phyloP scores from a whole-genome alignment of 2,888 invertebrate species.

The Periphyllus acericola region DNA sequence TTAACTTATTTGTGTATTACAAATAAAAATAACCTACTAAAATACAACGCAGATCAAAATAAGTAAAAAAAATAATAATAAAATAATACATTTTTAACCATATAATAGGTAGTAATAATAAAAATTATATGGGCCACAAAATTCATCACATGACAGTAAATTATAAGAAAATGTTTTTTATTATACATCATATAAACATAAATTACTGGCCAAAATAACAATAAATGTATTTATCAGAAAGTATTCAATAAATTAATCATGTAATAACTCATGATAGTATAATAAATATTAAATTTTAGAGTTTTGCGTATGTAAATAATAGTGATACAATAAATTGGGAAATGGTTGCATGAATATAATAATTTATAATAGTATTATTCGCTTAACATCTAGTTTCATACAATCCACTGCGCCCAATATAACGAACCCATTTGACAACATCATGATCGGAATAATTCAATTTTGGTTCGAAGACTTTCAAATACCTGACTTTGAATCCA shows the following conservation, averaged over 20 bases:
- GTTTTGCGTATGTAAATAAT: not conserved
- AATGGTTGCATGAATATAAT: not conserved
- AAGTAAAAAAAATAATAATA: slow-evolving; percentile 27
- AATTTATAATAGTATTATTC: not conserved
- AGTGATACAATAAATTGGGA: not conserved
- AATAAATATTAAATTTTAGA: slow-evolving; percentile 17
- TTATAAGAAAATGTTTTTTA: not conserved
- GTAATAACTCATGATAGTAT: not conserved
- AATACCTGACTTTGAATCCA: slow-evolving; percentile 98
- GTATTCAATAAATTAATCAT: not conserved
- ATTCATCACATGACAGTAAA: not conserved
- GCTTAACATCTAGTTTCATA: slow-evolving; percentile 97
- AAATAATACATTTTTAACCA: not conserved
- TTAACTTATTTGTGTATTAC: not conserved
- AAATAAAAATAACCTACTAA: slow-evolving; percentile 9
- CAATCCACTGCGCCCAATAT: slow-evolving; percentile 98
- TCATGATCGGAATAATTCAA: slow-evolving; percentile 99
- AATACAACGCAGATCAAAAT: slow-evolving; percentile 10
- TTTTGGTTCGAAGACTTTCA: slow-evolving; percentile 99
- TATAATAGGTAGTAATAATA: not conserved
- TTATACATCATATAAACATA: not conserved
- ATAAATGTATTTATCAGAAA: not conserved
- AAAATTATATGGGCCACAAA: not conserved
- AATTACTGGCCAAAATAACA: not conserved
- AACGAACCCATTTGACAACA: slow-evolving; percentile 99